phyloP scores from a whole-genome alignment of 2,797 vertebrate genomes.

The Cirrhinus molitorella region DNA sequence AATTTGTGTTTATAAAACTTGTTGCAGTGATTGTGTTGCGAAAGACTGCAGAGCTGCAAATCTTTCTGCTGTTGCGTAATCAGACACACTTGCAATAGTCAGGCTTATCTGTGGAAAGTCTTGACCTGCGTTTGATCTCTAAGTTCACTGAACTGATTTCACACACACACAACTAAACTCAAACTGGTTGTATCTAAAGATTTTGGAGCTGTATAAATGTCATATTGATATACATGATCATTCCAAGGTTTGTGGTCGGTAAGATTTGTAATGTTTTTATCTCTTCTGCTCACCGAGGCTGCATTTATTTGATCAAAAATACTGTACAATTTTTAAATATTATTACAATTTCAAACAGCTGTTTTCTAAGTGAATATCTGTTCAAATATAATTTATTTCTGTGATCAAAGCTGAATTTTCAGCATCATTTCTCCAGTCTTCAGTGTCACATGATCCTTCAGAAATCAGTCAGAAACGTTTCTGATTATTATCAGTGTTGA shows the following conservation, averaged over 20 bases:
- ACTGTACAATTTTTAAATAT: background rate
- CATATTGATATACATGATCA: background rate
- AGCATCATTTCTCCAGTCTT: background rate
- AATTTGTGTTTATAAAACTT: background rate
- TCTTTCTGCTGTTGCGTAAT: slow-evolving; percentile 8
- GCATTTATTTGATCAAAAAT: background rate
- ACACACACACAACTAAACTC: background rate
- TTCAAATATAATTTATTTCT: background rate
- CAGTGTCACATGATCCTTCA: background rate
- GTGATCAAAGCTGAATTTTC: background rate
- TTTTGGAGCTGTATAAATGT: background rate
- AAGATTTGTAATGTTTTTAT: background rate
- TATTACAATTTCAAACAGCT: background rate
- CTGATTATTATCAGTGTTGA: background rate
- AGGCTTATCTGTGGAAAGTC: background rate
- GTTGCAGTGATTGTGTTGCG: background rate
- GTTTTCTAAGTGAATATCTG: background rate
- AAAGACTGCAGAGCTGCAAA: background rate
- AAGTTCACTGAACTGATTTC: background rate
- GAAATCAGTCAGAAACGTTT: background rate
- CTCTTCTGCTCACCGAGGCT: background rate
- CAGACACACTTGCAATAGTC: background rate
- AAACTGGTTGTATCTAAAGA: background rate
- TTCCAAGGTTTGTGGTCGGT: background rate
- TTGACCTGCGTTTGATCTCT: background rate